These are phyloP conservation scores for Chloroceryle amazona DNA, from an alignment of 2,797 vertebrate genomes.

Conservation along the genomic window DNA sequence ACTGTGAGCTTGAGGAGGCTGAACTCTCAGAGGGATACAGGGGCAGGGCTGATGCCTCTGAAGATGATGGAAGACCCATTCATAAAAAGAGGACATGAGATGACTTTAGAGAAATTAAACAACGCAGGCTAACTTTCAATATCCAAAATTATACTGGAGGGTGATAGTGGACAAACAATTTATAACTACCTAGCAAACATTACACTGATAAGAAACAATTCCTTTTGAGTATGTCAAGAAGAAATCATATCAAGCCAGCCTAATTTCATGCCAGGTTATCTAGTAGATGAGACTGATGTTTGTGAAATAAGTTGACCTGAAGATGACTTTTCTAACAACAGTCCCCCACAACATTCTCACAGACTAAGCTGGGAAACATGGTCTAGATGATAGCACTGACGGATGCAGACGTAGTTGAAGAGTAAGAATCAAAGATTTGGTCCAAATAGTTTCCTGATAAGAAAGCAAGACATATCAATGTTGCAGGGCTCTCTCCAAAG, in stretches of 20 bases:
- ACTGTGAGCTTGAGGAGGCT: not conserved
- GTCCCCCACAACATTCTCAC: not conserved
- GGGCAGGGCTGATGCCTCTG: not conserved
- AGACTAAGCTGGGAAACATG: not conserved
- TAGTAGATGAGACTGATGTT: not conserved
- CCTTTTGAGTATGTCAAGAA: not conserved
- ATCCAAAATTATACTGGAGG: not conserved
- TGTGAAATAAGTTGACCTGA: not conserved
- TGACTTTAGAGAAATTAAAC: not conserved
- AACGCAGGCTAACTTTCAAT: not conserved
- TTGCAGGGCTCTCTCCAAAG: not conserved
- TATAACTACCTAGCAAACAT: not conserved
- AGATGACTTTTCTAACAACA: not conserved
- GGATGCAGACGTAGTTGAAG: not conserved
- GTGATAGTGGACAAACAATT: not conserved
- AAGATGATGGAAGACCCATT: not conserved
- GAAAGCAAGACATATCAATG: not conserved
- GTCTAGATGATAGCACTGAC: not conserved
- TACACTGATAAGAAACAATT: not conserved
- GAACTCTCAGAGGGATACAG: not conserved
- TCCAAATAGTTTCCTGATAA: not conserved
- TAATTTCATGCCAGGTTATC: not conserved
- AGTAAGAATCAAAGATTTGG: not conserved
- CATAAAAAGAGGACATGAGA: not conserved
- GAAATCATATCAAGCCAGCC: not conserved